These are phyloP conservation scores for Ichneumon xanthorius DNA, from an alignment of 2,888 invertebrate species.

Conservation along the genomic window DNA sequence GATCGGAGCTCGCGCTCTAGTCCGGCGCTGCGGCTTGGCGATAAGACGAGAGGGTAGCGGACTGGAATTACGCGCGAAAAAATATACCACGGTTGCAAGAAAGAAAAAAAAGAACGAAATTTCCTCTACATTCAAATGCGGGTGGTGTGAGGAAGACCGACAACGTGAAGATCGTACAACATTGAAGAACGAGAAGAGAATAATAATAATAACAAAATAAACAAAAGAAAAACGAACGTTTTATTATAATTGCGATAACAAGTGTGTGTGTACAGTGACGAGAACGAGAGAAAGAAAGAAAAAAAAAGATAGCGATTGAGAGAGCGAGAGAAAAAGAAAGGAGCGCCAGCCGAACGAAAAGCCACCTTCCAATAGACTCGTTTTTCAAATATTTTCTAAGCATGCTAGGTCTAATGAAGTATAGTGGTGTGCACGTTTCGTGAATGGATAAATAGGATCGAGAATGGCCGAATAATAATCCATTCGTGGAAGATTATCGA, in stretches of 20 bases:
- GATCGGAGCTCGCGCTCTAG: conserved; percentile 76
- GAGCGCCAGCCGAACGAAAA: conserved; percentile 71
- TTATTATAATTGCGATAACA: conserved; percentile 62
- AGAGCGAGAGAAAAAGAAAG: not conserved
- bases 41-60: conserved; percentile 37
- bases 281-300: conserved; percentile 44
- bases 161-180: conserved; percentile 47
- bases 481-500: not conserved
- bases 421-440: conserved; percentile 77
- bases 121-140: conserved; percentile 22
- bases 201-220: conserved; percentile 45
- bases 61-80: conserved; percentile 36
- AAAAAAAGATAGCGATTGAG: conserved; percentile 62
- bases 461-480: conserved; percentile 7
- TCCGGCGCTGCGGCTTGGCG: conserved; percentile 72
- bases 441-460: conserved; percentile 43
- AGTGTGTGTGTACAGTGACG: conserved; percentile 79
- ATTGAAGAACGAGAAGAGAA: conserved; percentile 38
- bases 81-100: conserved; percentile 11
- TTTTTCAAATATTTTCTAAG: conserved; percentile 84
- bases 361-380: conserved; percentile 83
- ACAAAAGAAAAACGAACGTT: conserved; percentile 57
- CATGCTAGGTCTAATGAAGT: conserved; percentile 80
- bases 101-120: conserved; percentile 2
- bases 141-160: conserved; percentile 41